phyloP scores from a whole-genome alignment of 2,113 vertebrate species.

The Lynx canadensis region DNA sequence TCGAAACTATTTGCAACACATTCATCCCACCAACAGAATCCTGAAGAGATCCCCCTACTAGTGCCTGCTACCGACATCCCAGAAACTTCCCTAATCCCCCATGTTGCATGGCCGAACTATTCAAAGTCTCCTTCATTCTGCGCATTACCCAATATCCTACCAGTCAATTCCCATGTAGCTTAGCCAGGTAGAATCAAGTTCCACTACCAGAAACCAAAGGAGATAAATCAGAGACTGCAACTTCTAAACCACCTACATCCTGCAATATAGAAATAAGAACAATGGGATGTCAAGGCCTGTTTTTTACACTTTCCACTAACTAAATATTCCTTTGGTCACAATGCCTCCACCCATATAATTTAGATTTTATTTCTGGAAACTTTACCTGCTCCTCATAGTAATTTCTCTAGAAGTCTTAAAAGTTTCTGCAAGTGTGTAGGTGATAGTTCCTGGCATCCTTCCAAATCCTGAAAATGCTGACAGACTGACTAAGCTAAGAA shows the following conservation, averaged over 20 bases:
- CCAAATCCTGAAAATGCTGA: conserved; percentile 73
- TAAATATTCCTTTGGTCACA: background rate
- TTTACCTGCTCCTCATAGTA: background rate
- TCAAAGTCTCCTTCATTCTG: background rate
- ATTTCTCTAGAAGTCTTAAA: conserved; percentile 62
- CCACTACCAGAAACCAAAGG: background rate
- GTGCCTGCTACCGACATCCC: background rate
- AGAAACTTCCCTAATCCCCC: background rate
- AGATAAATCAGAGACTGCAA: background rate
- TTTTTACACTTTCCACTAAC: background rate
- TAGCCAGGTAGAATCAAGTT: background rate
- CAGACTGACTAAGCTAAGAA: conserved; percentile 84
- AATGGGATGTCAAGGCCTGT: background rate
- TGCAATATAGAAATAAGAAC: conserved; percentile 10
- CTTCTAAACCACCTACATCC: background rate
- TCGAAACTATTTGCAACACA: background rate
- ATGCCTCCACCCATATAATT: background rate
- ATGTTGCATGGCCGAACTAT: background rate
- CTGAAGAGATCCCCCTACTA: background rate
- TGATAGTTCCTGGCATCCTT: conserved; percentile 53
- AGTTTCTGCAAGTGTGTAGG: conserved; percentile 51
- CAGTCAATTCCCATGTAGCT: background rate
- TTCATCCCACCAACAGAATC: background rate
- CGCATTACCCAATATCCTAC: background rate
- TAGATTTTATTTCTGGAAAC: conserved; percentile 43